Percentiles rank a stretch among this genome's conserved stretches.
Evolutionary conservation across 1,140 invertebrate species (phyloP).

Genomic region (Gonioctena quinquepunctata): DNA sequence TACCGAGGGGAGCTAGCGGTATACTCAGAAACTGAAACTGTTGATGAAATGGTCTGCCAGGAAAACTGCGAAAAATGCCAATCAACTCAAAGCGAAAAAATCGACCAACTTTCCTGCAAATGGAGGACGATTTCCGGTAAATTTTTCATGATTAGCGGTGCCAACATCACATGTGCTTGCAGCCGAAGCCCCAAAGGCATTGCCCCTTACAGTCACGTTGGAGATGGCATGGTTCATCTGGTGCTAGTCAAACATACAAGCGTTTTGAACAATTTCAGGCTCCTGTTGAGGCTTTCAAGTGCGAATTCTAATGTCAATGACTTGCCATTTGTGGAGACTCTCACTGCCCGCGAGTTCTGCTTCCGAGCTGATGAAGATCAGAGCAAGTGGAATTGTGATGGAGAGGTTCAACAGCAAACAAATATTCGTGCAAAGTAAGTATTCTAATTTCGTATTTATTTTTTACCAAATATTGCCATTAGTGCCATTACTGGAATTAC

Average conservation of each 20-base stretch:
- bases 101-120: slow-evolving; percentile 35
- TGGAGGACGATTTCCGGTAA: slow-evolving; percentile 71
- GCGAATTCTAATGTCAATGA: slow-evolving; percentile 63
- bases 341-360: slow-evolving; percentile 74
- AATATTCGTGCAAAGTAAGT: slow-evolving; percentile 72
- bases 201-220: slow-evolving; percentile 78
- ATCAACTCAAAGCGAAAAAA: slow-evolving; percentile 18
- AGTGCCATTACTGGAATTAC: no score
- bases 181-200: slow-evolving; percentile 75
- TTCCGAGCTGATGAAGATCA: slow-evolving; percentile 63
- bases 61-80: slow-evolving; percentile 45
- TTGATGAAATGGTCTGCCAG: slow-evolving; percentile 36
- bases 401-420: slow-evolving; percentile 73
- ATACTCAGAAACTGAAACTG: slow-evolving; percentile 53
- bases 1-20: slow-evolving; percentile 74
- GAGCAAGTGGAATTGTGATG: slow-evolving; percentile 87
- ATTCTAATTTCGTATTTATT: not conserved
- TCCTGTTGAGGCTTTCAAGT: slow-evolving; percentile 66
- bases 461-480: not conserved
- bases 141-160: slow-evolving; percentile 79
- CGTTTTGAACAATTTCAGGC: slow-evolving; percentile 71
- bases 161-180: slow-evolving; percentile 81
- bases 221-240: slow-evolving; percentile 80
- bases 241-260: slow-evolving; percentile 77
- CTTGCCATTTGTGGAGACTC: slow-evolving; percentile 78